Percentiles rank a stretch among this genome's conserved stretches.
Evolutionary conservation across 2,113 vertebrate species (phyloP).

Genomic region (Porphyrio hochstetteri): DNA sequence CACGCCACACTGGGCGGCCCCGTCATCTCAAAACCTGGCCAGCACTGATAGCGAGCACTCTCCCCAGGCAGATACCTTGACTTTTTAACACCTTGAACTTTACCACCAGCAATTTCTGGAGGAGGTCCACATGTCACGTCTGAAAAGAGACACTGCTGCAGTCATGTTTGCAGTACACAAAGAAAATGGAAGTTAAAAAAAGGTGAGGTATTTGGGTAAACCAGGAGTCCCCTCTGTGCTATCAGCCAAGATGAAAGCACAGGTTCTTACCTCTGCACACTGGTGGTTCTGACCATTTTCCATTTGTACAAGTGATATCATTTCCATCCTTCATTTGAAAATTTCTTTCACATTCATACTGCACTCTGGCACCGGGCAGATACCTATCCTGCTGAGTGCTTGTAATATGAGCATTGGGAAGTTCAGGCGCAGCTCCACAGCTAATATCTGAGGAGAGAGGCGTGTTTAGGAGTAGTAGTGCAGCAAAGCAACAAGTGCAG

Average conservation of each 20-base stretch:
- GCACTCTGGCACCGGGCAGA: not conserved
- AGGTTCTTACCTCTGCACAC: conserved; percentile 30
- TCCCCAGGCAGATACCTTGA: conserved; percentile 15
- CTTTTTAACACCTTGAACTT: not conserved
- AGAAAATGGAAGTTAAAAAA: not conserved
- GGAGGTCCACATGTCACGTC: conserved; percentile 21
- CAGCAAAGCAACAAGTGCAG: not conserved
- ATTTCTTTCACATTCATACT: conserved; percentile 9
- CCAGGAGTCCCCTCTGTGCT: rapidly evolving
- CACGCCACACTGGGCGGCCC: not conserved
- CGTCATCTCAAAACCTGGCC: conserved; percentile 5
- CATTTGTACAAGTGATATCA: not conserved
- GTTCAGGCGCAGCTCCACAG: not conserved
- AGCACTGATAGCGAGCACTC: not conserved
- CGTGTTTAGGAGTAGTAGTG: not conserved
- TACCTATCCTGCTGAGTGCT: not conserved
- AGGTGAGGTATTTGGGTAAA: not conserved
- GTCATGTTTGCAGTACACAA: not conserved
- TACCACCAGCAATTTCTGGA: conserved; percentile 38
- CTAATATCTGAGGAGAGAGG: not conserved
- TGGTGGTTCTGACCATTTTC: conserved; percentile 27
- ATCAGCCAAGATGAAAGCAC: not conserved
- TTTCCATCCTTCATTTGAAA: not conserved
- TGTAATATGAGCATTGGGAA: not conserved
- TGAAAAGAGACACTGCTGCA: not conserved